Evolutionary conservation across 2,888 invertebrate species (phyloP).

Genomic region (Mesorhabditis belari): DNA sequence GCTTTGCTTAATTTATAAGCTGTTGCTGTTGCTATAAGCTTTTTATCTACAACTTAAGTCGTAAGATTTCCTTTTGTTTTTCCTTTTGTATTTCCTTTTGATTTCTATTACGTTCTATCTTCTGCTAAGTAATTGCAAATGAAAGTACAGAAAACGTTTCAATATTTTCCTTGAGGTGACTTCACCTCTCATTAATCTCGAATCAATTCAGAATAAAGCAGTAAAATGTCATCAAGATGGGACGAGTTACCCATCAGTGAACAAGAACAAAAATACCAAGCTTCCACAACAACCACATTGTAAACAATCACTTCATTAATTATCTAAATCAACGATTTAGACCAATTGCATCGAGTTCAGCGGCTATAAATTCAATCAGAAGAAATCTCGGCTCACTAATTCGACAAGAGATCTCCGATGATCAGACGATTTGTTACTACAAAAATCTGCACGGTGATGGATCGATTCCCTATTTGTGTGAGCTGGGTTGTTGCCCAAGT

Average conservation of each 20-base stretch:
- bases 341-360: neutral
- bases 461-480: conserved; percentile 40
- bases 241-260: conserved; percentile 38
- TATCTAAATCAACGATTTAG: neutral
- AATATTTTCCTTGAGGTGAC: too few relatives aligned
- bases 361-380: conserved; percentile 7
- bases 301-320: neutral
- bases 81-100: neutral
- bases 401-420: conserved; percentile 33
- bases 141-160: neutral
- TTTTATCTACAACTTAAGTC: neutral
- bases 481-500: conserved; percentile 41
- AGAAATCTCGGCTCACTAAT: conserved; percentile 33
- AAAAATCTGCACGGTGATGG: conserved; percentile 25
- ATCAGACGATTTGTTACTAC: conserved; percentile 42
- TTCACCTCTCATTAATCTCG: too few relatives aligned
- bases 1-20: too few relatives aligned
- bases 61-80: neutral
- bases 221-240: conserved; percentile 29
- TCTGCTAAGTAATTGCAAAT: too few relatives aligned
- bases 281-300: conserved; percentile 22
- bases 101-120: too few relatives aligned
- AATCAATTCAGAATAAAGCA: neutral
- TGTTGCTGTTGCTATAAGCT: too few relatives aligned
- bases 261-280: conserved; percentile 40